Evolutionary conservation across 2,113 vertebrate species (phyloP).

Genomic region (Hydrochoerus hydrochaeris): DNA sequence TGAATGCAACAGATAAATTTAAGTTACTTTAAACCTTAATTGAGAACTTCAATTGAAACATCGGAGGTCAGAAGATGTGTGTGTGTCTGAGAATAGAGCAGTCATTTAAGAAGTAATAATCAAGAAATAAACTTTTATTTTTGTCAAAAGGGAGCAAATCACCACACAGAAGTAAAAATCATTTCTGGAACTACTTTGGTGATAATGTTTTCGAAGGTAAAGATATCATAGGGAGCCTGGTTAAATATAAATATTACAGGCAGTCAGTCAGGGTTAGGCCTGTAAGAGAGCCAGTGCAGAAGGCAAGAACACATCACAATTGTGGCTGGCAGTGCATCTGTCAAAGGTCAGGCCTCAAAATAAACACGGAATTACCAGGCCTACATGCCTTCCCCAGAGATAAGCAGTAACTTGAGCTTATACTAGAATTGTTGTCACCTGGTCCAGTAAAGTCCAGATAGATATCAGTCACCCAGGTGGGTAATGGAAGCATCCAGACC

Average conservation of each 20-base stretch:
- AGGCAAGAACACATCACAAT: neutral
- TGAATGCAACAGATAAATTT: neutral
- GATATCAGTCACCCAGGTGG: neutral
- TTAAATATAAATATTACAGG: neutral
- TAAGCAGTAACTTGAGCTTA: neutral
- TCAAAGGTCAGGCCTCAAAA: neutral
- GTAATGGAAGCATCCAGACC: neutral
- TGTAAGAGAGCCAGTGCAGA: neutral
- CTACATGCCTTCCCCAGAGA: neutral
- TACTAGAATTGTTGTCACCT: neutral
- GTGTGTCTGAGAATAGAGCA: neutral
- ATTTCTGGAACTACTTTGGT: neutral
- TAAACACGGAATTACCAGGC: neutral
- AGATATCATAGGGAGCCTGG: neutral
- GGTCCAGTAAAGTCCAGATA: neutral
- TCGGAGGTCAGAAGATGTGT: neutral
- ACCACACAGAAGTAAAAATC: neutral
- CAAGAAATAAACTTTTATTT: neutral
- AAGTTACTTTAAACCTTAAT: neutral
- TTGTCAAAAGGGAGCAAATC: neutral
- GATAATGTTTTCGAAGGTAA: neutral
- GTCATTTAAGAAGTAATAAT: neutral
- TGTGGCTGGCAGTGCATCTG: neutral
- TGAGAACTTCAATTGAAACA: neutral
- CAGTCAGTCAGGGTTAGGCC: neutral